Evolutionary conservation across 2,797 vertebrate species (phyloP), one percentile per base, ranked within the genome.

Genomic region (Mustela erminea): DNA sequence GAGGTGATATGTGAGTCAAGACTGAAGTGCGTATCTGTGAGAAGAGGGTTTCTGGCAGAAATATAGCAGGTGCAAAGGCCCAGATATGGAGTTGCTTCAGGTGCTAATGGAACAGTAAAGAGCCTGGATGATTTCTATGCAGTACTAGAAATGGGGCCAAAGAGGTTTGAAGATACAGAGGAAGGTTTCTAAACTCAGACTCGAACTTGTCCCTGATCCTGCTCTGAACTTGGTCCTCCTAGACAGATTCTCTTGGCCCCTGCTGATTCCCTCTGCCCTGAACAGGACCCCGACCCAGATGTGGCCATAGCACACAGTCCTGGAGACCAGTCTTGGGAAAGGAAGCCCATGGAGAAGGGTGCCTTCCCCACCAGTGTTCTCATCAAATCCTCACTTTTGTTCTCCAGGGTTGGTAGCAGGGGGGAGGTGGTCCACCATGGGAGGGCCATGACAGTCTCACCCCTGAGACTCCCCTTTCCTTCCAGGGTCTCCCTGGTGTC

Each of bases 81-180:
- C 32, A 9, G n/a, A 15, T 7, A 2, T 0, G 1, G 58, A 41
- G 2, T 0, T 2, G 0, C 35, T 41, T 64, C 13, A 0, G 2
- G 6, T 14, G 52, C 66, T 77, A 7, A 0, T 1, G 1, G 8
- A 60, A 52, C 4, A 56, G 35, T 23, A 29, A 46, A n/a, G 35
- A 5, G 35, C 58, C 64, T 18, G 12, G 14, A 29, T 7, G 56
- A 17, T 1, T 18, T 13, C 72, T 13, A 32, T 3, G 52, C 8
- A 2, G 27, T 4, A n/a, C 11, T 72, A 41, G 70, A 60, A 82
- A 66, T 68, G 49, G 41, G 41, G 3, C 23, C 13, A 20, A 14
- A 52, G 58, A 68, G 41, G 20, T 8, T 1, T 23, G 77, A 38
- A 32, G 77, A 43, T 15, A 68, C 41, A 5, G 62, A 54, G 0